Evolutionary conservation across 1,140 invertebrate genomes (phyloP).

Genomic region (Orussus abietinus): DNA sequence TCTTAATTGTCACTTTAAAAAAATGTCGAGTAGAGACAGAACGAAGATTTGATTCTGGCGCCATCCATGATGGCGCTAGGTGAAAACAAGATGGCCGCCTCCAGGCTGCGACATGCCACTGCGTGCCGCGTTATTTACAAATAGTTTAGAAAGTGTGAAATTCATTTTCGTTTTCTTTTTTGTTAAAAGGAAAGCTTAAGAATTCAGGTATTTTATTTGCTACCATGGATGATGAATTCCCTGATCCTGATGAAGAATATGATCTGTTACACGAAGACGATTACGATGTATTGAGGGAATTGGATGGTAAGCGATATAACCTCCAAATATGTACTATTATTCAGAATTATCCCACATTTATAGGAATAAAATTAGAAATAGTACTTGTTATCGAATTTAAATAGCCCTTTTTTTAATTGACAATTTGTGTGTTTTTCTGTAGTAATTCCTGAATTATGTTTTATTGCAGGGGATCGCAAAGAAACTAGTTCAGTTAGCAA

Average conservation of each 20-base stretch:
- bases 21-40: conserved; percentile 34
- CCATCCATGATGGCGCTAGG: neutral
- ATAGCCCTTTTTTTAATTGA: conserved; percentile 8
- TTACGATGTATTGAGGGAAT: conserved; percentile 63
- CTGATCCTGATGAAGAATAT: conserved; percentile 72
- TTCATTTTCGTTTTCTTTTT: conserved; percentile 9
- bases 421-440: conserved; percentile 6
- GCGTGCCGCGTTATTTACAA: conserved; percentile 1
- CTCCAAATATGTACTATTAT: conserved; percentile 13
- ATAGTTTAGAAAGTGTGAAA: conserved; percentile 9
- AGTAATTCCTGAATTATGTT: conserved; percentile 8
- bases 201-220: neutral
- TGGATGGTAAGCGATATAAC: conserved; percentile 52
- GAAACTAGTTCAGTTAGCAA: conserved; percentile 17
- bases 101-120: conserved; percentile 3
- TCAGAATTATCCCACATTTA: no score
- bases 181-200: conserved; percentile 2
- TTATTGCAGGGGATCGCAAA: conserved; percentile 11
- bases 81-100: conserved; percentile 11
- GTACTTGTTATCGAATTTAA: no score
- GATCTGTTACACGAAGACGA: conserved; percentile 71
- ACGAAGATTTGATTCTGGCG: conserved; percentile 12
- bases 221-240: conserved; percentile 66
- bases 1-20: conserved; percentile 25
- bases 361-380: no score